Evolutionary conservation across 2,888 invertebrate species (phyloP).

Genomic region (Liposcelis brunnea): DNA sequence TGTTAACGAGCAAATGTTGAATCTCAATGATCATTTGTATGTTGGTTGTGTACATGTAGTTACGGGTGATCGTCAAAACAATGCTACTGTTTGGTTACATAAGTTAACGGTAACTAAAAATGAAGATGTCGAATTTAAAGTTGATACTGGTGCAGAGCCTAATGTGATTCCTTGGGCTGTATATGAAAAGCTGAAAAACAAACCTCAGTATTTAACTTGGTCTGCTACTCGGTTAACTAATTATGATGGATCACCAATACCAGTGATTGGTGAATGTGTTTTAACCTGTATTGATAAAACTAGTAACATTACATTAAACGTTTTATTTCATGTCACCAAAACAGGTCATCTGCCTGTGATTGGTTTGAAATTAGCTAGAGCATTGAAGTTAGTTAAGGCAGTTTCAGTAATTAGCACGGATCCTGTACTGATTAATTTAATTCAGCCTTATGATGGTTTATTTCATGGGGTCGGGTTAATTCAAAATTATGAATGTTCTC

Average conservation of each 20-base stretch:
- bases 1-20: not conserved
- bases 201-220: too few species aligned
- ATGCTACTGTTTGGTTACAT: too few species aligned
- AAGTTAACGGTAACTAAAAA: not conserved
- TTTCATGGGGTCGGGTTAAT: conserved; percentile 17
- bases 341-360: not conserved
- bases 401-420: not conserved
- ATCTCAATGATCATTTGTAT: too few species aligned
- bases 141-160: not conserved
- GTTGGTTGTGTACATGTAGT: too few species aligned
- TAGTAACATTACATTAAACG: not conserved
- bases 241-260: not conserved
- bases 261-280: not conserved
- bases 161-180: not conserved
- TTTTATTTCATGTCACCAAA: not conserved
- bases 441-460: conserved; percentile 12
- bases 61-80: not conserved
- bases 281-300: not conserved
- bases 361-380: not conserved
- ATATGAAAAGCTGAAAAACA: not conserved
- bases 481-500: conserved; percentile 15
- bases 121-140: not conserved
- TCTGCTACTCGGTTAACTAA: too few species aligned
- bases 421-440: conserved; percentile 7
- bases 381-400: not conserved